Percentiles rank a stretch among this genome's conserved stretches.
phyloP scores from a whole-genome alignment of 1,140 invertebrate genomes.

The Drosophila oshimai region DNA sequence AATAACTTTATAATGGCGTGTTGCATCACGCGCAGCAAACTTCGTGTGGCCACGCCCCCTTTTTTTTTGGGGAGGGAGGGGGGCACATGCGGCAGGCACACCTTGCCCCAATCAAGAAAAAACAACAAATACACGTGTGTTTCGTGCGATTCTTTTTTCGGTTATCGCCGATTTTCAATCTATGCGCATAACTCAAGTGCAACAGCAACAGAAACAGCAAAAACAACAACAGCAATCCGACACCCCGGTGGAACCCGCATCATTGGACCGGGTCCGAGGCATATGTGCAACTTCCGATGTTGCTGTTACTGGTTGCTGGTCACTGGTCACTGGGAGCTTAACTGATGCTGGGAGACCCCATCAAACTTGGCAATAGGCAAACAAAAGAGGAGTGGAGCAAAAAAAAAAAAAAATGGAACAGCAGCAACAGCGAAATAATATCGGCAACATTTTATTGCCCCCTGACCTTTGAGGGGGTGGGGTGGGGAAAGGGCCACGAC shows the following conservation, averaged over 20 bases:
- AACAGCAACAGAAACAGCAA: conserved; percentile 44
- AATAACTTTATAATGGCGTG: conserved; percentile 81
- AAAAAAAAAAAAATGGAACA: conserved; percentile 56
- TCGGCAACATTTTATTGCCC: conserved; percentile 81
- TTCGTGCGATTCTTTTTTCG: conserved; percentile 78
- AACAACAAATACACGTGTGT: conserved; percentile 51
- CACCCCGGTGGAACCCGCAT: conserved; percentile 68
- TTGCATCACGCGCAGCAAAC: conserved; percentile 69
- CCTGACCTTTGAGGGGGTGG: conserved; percentile 58
- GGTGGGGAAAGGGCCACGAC: conserved; percentile 25
- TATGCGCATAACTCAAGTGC: conserved; percentile 81
- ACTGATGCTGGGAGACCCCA: conserved; percentile 70
- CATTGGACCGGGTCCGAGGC: conserved; percentile 50
- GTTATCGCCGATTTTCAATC: conserved; percentile 79
- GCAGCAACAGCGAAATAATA: conserved; percentile 69
- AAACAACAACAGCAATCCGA: conserved; percentile 25
- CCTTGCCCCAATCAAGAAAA: not conserved
- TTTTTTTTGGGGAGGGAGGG: not conserved
- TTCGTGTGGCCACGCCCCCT: conserved; percentile 62
- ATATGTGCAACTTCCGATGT: conserved; percentile 76
- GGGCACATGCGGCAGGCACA: too few relatives aligned
- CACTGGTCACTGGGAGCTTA: conserved; percentile 60
- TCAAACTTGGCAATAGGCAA: conserved; percentile 76
- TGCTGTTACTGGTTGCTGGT: conserved; percentile 4
- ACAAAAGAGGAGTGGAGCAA: not conserved